Evolutionary conservation across 2,888 invertebrate species (phyloP), one percentile per base, ranked within the genome.

Genomic region (Arrhopalites spinosus): DNA sequence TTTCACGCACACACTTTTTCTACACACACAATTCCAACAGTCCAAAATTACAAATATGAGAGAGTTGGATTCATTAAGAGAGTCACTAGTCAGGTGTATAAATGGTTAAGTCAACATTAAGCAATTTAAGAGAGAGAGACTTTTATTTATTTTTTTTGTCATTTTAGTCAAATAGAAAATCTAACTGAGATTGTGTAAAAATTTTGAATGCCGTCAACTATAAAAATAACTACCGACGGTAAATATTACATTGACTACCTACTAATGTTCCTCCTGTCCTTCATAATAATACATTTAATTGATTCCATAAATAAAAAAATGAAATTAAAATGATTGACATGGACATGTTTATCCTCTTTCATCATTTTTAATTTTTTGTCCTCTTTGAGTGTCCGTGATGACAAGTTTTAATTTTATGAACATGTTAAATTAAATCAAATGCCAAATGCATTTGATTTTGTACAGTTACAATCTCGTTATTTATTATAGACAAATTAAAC

Each of bases 81-180:
- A n/a, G n/a, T n/a, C n/a, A n/a, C n/a, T n/a, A n/a, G 47, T 68
- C 20, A 69, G 69, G 53, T 69, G 36, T 36, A 53, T 69, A 30
- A 69, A 53, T 30, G 29, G 27, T n/a, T 53, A 27, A 56, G 69
- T 56, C 50, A 69, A 69, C 69, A 69, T 23, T 25, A 20, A 53
- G 1, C 50, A 59, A 59, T 20, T 17, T 23, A 23, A n/a, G n/a
- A n/a, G n/a, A n/a, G n/a, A 25, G 20, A 50, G 23, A 56, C 69
- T 69, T 69, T 29, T 69, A n/a, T 3, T 36, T 36, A 3, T 11
- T 36, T 36, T 11, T 36, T 36, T 36, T 36, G 3, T 11, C 36
- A 47, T 47, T 30, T 69, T 25, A 69, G 17, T 23, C 56, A 3
- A 36, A 36, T 11, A 36, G 36, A 53, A 27, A n/a, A n/a, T n/a